These are phyloP conservation scores for Alloplasta piceator DNA, from an alignment of 2,888 invertebrate genomes.

Conservation along the genomic window DNA sequence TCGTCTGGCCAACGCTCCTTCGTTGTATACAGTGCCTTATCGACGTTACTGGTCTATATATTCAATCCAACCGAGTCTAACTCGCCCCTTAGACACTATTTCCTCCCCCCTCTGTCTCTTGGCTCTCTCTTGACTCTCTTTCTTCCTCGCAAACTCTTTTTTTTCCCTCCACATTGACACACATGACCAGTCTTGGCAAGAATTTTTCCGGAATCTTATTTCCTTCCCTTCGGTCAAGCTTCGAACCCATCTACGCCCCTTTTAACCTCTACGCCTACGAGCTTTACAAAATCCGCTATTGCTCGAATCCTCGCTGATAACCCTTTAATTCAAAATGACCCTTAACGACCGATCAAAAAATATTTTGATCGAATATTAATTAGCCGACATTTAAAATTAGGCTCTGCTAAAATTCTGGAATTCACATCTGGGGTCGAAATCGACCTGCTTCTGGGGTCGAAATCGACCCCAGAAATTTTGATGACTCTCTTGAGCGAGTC, in stretches of 20 bases:
- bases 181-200: not conserved
- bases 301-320: no score
- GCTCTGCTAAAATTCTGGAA: not conserved
- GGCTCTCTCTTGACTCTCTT: slow-evolving; percentile 2
- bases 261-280: no score
- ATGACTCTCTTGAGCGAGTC: no score
- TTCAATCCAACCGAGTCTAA: slow-evolving; percentile 23
- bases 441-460: not conserved
- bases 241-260: not conserved
- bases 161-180: not conserved
- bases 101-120: not conserved
- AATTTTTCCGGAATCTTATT: slow-evolving; percentile 52
- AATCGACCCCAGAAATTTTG: not conserved
- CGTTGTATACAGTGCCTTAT: slow-evolving; percentile 23
- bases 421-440: no score
- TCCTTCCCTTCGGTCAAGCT: slow-evolving; percentile 44
- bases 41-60: slow-evolving; percentile 5
- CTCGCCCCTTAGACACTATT: not conserved
- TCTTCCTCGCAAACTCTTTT: not conserved
- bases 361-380: no score
- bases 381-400: not conserved
- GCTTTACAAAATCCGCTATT: no score
- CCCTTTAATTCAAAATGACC: no score
- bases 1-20: slow-evolving; percentile 59
- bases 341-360: no score